Evolutionary conservation across 1,140 invertebrate species (phyloP).

Genomic region (Nasonia giraulti): DNA sequence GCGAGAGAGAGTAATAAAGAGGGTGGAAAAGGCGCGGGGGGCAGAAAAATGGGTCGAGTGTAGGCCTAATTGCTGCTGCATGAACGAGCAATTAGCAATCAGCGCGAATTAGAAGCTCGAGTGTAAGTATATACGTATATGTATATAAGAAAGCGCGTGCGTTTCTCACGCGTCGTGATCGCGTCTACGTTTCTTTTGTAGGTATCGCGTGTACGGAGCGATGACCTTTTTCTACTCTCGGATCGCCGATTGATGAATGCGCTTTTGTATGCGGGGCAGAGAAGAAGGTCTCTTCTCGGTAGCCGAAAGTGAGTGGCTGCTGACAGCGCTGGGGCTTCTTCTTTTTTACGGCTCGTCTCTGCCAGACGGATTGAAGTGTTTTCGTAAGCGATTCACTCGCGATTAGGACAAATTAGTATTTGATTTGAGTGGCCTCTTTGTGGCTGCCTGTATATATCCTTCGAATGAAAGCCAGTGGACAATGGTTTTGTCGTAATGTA

Average conservation of each 20-base stretch:
- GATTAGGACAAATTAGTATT: conserved; percentile 10
- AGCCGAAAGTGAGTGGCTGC: not conserved
- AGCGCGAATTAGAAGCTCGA: not conserved
- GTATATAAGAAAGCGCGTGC: not conserved
- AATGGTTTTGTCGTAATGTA: too few species aligned
- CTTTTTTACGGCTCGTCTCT: not conserved
- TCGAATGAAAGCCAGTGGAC: too few species aligned
- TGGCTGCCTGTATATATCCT: not conserved
- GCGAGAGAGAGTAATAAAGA: too few species aligned
- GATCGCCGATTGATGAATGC: not conserved
- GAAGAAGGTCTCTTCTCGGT: not conserved
- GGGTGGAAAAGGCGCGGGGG: not conserved
- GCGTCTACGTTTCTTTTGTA: too few species aligned
- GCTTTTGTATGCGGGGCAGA: not conserved
- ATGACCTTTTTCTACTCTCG: not conserved
- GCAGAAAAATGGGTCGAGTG: conserved; percentile 18
- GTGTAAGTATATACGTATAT: not conserved
- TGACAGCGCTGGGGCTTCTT: not conserved
- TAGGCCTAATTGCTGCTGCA: conserved; percentile 21
- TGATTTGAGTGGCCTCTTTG: not conserved
- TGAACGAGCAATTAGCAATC: conserved; percentile 29
- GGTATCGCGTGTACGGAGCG: not conserved
- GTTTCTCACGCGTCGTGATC: not conserved
- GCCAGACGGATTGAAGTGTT: not conserved
- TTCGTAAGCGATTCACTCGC: not conserved